Evolutionary conservation across 2,797 vertebrate species (phyloP).

Genomic region (Lagocephalus sceleratus): DNA sequence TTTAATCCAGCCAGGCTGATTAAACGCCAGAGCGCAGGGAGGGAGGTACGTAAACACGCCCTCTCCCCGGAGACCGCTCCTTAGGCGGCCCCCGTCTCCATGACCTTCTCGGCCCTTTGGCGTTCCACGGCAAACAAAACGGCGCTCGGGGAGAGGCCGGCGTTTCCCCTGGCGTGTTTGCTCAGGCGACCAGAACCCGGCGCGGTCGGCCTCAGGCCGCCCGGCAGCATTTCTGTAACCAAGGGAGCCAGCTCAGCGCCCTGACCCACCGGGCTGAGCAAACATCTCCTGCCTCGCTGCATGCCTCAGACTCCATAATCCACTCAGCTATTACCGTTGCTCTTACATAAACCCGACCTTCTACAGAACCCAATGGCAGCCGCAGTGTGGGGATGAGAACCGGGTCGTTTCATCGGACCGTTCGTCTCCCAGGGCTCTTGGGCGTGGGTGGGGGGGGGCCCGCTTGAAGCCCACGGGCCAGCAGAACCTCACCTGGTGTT

Average conservation of each 20-base stretch:
- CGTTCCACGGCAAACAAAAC: background rate
- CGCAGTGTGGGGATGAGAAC: constrained; percentile 35
- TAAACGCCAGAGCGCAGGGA: constrained; percentile 9
- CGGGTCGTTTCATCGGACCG: constrained; percentile 25
- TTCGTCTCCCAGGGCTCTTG: constrained; percentile 7
- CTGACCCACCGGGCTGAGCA: constrained; percentile 45
- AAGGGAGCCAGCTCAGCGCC: constrained; percentile 38
- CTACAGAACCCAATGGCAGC: constrained; percentile 38
- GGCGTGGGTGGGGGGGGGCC: too few species aligned
- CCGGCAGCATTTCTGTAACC: constrained; percentile 37
- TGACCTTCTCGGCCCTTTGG: constrained; percentile 1
- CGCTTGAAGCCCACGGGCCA: background rate
- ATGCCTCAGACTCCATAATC: constrained; percentile 62
- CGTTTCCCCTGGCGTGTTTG: background rate
- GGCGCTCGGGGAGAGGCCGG: background rate
- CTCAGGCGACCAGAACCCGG: background rate
- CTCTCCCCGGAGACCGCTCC: constrained; percentile 3
- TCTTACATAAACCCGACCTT: constrained; percentile 60
- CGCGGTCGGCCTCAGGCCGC: background rate
- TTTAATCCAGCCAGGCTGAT: constrained; percentile 56
- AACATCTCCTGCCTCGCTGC: constrained; percentile 59
- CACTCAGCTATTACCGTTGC: constrained; percentile 45
- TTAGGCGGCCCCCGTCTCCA: background rate
- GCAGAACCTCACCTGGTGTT: constrained; percentile 79
- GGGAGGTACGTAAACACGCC: constrained; percentile 3